These are phyloP conservation scores for Pseudopleuronectes americanus DNA, from an alignment of 2,797 vertebrate genomes.

Conservation along the genomic window DNA sequence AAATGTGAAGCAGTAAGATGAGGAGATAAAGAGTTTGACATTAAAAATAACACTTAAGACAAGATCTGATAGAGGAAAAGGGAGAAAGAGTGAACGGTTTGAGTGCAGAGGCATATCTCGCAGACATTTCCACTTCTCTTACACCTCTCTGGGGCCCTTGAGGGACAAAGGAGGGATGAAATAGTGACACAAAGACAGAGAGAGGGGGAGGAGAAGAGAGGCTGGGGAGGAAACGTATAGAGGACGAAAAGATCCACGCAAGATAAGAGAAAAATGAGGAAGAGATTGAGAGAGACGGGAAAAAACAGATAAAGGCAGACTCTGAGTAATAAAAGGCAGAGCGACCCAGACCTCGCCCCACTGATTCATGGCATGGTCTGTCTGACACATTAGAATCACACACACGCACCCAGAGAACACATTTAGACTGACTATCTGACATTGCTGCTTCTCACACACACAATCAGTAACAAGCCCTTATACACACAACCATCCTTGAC, in stretches of 20 bases:
- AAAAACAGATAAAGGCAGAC: conserved; percentile 28
- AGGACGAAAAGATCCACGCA: not conserved
- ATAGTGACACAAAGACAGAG: not conserved
- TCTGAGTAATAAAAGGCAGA: conserved; percentile 70
- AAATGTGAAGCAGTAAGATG: conserved; percentile 1
- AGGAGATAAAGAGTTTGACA: conserved; percentile 30
- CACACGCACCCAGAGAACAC: conserved; percentile 10
- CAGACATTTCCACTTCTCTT: conserved; percentile 15
- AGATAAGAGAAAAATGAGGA: conserved; percentile 6
- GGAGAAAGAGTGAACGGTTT: not conserved
- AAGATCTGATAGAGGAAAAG: conserved; percentile 9
- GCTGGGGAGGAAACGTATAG: not conserved
- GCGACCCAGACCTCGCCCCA: conserved; percentile 72
- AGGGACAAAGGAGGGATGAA: conserved; percentile 9
- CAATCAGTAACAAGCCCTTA: conserved; percentile 31
- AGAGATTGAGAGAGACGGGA: not conserved
- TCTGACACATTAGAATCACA: conserved; percentile 62
- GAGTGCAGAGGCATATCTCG: not conserved
- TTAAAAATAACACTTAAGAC: conserved; percentile 32
- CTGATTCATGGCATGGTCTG: conserved; percentile 78
- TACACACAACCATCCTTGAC: conserved; percentile 52
- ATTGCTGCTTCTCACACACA: conserved; percentile 36
- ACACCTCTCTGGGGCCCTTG: not conserved
- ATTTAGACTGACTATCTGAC: conserved; percentile 44
- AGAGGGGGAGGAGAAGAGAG: conserved; percentile 16